Evolutionary conservation across 2,113 vertebrate genomes (phyloP).

Genomic region (Prionailurus viverrinus): DNA sequence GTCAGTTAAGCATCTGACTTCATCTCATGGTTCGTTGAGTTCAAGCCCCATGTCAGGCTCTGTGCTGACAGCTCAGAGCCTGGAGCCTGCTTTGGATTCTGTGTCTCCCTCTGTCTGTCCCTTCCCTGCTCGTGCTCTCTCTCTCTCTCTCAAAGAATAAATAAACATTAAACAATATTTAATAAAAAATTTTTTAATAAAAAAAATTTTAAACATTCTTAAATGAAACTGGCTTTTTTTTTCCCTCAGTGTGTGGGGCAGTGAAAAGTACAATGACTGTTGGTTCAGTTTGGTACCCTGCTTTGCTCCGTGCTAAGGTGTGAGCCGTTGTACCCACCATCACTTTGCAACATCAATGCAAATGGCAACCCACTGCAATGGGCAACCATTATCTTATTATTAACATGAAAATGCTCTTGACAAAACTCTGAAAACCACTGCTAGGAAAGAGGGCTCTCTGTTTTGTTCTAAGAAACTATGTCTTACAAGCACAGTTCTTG

Average conservation of each 20-base stretch:
- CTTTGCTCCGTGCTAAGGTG: neutral
- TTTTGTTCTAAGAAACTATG: neutral
- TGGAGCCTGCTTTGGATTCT: too few species aligned
- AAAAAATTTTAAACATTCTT: neutral
- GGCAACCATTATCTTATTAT: neutral
- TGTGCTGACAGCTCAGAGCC: too few species aligned
- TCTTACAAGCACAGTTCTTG: neutral
- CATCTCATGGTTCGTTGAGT: too few species aligned
- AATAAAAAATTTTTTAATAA: too few species aligned
- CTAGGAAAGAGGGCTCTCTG: neutral
- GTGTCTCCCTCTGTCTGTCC: too few species aligned
- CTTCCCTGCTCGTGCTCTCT: too few species aligned
- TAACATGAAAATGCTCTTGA: neutral
- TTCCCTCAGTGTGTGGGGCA: neutral
- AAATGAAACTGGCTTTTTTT: neutral
- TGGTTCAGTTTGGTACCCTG: neutral
- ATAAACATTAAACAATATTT: too few species aligned
- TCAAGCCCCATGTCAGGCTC: too few species aligned
- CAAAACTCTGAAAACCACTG: neutral
- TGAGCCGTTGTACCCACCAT: neutral
- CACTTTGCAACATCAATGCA: neutral
- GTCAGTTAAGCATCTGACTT: too few species aligned
- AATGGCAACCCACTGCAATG: neutral
- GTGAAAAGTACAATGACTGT: neutral
- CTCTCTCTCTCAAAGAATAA: too few species aligned